Base-by-base conservation (phyloP, 2,113 vertebrate species). In the Hippocampus comes region DNA sequence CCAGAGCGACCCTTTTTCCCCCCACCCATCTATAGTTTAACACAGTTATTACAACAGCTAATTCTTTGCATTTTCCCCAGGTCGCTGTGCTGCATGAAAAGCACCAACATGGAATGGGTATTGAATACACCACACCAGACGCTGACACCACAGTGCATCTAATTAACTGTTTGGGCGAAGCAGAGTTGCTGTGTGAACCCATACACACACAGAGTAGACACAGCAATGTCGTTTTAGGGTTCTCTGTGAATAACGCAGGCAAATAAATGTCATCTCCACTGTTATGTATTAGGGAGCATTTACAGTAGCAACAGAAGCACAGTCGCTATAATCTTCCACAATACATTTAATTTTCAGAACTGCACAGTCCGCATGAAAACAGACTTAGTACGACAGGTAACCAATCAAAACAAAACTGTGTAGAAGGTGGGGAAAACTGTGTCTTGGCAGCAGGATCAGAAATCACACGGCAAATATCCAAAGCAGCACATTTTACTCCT, bases 401-500 rank as follows among this genome's bases (percentile, higher is more conserved):
- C 38, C 23, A 41, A n/a, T 63, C 30, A 34, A 56, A 42, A 63
- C 43, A 27, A 51, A 38, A 72, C 23, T 43, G 43, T 0, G 43
- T 53, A 65, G 9, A 25, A 23, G 30, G n/a, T 5, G 56, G 56
- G 55, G 10, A 25, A 59, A 59, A 59, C 23, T 38, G 55, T 71
- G 60, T 69, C n/a, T 15, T 17, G 18, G 48, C 70, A 56, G 34
- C 6, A 59, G 42, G 34, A 17, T 8, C 7, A 43, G 55, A 11
- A 6, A 74, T 20, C 27, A 41, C 34, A 59, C 68, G 48, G 23
- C 53, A 46, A 53, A 20, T 17, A 70, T 41, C 38, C 56, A 67
- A 48, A 27, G 17, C 42, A 67, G 72, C 34, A 67, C 63, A 53
- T 34, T 30, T 71, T 2, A 64, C 77, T 53, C 30, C 38, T 60